These are phyloP conservation scores for Hemitrygon akajei DNA, from an alignment of 2,797 vertebrate species.

Conservation along the genomic window DNA sequence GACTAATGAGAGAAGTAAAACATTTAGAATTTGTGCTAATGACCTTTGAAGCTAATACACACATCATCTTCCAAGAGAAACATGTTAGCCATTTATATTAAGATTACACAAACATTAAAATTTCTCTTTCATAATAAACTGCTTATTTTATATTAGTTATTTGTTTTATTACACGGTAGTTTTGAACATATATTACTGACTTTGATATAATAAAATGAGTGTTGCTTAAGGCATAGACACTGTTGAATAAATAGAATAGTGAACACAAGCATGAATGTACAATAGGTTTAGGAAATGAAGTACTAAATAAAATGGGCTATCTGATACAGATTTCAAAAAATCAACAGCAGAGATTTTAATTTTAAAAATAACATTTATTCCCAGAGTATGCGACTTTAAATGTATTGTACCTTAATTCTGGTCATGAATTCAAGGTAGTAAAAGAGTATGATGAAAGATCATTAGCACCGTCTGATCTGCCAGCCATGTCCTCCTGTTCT, in stretches of 20 bases:
- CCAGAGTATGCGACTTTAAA: not conserved
- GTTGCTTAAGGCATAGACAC: too few relatives aligned
- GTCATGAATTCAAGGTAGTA: not conserved
- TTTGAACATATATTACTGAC: not conserved
- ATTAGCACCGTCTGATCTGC: too few relatives aligned
- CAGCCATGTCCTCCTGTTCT: too few relatives aligned
- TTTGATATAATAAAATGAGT: not conserved
- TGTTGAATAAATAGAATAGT: not conserved
- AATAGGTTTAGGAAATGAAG: not conserved
- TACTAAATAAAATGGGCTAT: not conserved
- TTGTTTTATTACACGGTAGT: not conserved
- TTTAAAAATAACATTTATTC: not conserved
- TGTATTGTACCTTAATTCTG: not conserved
- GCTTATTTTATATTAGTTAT: not conserved
- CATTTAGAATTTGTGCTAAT: not conserved
- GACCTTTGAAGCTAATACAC: conserved; percentile 40
- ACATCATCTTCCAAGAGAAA: conserved; percentile 47
- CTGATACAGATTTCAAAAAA: not conserved
- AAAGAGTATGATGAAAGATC: not conserved
- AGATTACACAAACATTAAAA: not conserved
- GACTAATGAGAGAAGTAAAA: conserved; percentile 36
- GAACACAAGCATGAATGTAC: not conserved
- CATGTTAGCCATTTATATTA: conserved; percentile 42
- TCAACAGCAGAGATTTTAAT: not conserved
- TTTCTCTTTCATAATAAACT: not conserved